These are phyloP conservation scores for Cisticola juncidis DNA, from an alignment of 2,113 vertebrate species.

Conservation along the genomic window DNA sequence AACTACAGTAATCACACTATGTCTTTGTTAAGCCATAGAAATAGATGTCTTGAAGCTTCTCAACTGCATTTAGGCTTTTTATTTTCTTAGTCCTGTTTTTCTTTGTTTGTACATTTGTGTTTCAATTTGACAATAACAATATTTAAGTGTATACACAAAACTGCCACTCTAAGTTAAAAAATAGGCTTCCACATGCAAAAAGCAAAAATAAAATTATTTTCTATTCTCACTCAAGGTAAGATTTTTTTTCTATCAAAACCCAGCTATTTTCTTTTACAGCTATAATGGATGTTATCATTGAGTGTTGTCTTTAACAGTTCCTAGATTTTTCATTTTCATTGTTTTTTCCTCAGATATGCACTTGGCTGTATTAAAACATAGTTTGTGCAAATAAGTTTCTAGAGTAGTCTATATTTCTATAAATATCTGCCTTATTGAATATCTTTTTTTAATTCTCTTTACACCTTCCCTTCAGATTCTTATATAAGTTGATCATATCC, in stretches of 20 bases:
- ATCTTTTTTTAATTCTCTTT: background rate
- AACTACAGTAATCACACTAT: background rate
- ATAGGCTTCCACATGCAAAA: background rate
- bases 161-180: background rate
- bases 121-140: background rate
- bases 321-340: background rate
- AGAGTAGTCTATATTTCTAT: background rate
- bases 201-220: background rate
- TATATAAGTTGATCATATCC: background rate
- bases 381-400: background rate
- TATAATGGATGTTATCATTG: background rate
- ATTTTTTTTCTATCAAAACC: background rate
- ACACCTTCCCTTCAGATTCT: background rate
- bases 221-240: background rate
- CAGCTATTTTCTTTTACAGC: background rate
- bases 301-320: background rate
- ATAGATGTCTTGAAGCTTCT: background rate
- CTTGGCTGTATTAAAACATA: background rate
- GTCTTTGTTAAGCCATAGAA: background rate
- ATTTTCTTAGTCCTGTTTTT: background rate
- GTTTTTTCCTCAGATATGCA: background rate
- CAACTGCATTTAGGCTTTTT: background rate
- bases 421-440: background rate
- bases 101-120: background rate
- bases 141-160: background rate